Evolutionary conservation across 2,797 vertebrate genomes (phyloP).

Genomic region (Cossypha heuglini): DNA sequence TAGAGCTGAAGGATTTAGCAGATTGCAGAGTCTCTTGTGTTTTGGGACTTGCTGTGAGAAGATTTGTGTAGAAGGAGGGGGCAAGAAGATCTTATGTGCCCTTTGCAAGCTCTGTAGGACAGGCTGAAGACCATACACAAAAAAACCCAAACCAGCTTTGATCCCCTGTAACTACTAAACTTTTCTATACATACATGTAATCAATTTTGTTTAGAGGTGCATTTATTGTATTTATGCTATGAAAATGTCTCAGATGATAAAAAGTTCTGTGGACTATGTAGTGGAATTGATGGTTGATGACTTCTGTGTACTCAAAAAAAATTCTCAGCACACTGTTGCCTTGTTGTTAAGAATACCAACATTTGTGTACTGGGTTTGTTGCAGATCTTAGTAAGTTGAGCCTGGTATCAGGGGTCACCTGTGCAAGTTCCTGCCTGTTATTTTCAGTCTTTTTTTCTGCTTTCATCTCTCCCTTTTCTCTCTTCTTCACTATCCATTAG

Average conservation of each 20-base stretch:
- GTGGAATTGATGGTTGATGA: neutral
- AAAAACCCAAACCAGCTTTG: neutral
- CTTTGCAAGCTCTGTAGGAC: neutral
- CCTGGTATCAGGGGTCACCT: neutral
- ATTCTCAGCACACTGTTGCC: neutral
- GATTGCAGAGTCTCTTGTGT: neutral
- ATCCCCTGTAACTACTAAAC: neutral
- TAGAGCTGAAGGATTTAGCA: neutral
- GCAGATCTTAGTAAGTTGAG: neutral
- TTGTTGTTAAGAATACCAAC: neutral
- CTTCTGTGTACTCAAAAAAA: neutral
- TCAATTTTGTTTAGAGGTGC: neutral
- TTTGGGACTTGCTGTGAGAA: neutral
- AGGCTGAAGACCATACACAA: neutral
- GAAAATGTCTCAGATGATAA: neutral
- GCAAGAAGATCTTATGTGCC: neutral
- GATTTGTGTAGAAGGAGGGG: neutral
- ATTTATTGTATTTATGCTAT: neutral
- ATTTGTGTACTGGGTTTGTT: neutral
- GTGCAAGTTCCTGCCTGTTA: neutral
- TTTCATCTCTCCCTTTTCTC: neutral
- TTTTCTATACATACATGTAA: neutral
- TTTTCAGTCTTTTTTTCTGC: neutral
- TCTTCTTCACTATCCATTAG: neutral
- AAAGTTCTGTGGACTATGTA: neutral